Base-by-base conservation (phyloP, 2,113 vertebrate genomes). In the Hydrolagus affinis region DNA sequence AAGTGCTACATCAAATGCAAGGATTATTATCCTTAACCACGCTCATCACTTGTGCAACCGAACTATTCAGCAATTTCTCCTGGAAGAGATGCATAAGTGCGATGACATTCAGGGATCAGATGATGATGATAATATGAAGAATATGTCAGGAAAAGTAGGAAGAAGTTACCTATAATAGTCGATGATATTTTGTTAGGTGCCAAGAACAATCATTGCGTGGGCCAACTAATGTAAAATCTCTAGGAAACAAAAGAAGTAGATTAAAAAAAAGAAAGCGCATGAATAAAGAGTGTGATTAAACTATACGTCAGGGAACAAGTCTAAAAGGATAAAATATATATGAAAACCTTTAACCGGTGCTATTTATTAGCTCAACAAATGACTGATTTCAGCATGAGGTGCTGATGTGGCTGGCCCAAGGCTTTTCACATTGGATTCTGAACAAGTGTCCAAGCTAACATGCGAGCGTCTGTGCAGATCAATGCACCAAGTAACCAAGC, bases 361-460 rank as follows among this genome's bases (percentile, higher is more conserved):
- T 75, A 85, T 86, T 85, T 83, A 85, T 32, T 14, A 76, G 23
- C 73, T 71, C 85, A 85, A 83, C 62, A 86, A 88, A 86, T 83
- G 56, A 86, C 30, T 70, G 28, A n/a, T 86, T 57, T 7, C 75
- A 86, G 60, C 78, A 57, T 86, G 85, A 64, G 76, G 70, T 85
- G 71, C 21, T 28, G 68, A 69, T 74, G 75, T 32, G 15, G 56
- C 70, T 60, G 56, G 62, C 64, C 85, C 83, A 85, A 78, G 88
- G 85, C 57, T 87, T 30, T 85, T 30, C 85, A 87, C 87, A 86
- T 44, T 85, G 60, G 64, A 86, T 85, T 64, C 21, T 44, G 23
- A 28, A 32, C 44, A 89, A 75, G 14, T 56, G 56, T 0, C 0
- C 86, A 66, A 80, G 11, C 2, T 44, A 62, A 11, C 28, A 17